Conservation (phyloP, 2,113 vertebrate genomes). For the Phrynosoma platyrhinos region DNA sequence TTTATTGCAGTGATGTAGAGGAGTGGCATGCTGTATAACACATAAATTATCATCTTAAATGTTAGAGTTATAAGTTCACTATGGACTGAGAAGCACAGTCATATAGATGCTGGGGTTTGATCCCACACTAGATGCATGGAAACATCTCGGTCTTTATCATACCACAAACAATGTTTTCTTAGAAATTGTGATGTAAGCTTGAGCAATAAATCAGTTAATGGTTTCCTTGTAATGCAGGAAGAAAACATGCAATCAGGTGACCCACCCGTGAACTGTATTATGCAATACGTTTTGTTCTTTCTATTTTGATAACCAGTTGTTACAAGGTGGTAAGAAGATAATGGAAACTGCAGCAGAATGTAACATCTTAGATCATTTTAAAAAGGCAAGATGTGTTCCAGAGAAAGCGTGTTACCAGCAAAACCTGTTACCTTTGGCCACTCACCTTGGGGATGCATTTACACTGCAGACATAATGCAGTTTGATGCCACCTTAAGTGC, state of each 20-base stretch:
- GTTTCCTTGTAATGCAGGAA: conserved; percentile 16
- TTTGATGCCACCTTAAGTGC: too few species aligned
- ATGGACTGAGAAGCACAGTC: not conserved
- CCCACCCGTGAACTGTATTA: conserved; percentile 39
- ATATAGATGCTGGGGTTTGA: not conserved
- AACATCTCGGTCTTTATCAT: not conserved
- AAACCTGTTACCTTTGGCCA: not conserved
- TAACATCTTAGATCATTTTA: not conserved
- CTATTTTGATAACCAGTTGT: conserved; percentile 26
- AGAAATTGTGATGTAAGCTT: conserved; percentile 35
- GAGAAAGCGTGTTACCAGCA: not conserved
- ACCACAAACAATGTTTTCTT: conserved; percentile 35
- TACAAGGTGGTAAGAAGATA: not conserved
- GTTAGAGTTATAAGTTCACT: not conserved
- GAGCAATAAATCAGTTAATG: conserved; percentile 31
- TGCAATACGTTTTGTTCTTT: conserved; percentile 31
- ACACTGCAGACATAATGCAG: too few species aligned
- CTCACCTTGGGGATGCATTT: too few species aligned
- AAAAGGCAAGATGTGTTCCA: not conserved
- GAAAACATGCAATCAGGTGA: conserved; percentile 24
- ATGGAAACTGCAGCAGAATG: not conserved
- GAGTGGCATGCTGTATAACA: not conserved
- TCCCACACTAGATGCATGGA: not conserved
- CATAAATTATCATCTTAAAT: not conserved
- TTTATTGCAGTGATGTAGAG: not conserved